A percentile compares a stretch with the other conserved stretches of the same genome.
phyloP scores from a whole-genome alignment of 2,797 vertebrate species.

The Hozukius guyotensis region DNA sequence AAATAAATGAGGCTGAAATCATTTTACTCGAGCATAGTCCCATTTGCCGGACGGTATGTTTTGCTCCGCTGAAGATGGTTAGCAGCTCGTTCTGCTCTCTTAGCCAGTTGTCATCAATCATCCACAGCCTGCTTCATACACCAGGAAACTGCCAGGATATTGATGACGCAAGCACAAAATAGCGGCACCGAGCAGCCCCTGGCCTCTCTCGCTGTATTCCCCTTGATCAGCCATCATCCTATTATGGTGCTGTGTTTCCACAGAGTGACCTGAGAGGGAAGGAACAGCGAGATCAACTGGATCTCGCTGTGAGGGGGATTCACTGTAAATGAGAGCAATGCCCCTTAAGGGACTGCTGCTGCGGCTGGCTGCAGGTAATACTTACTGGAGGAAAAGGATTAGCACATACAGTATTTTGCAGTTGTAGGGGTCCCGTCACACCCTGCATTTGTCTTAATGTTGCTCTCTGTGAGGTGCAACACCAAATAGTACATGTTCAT shows the following conservation, averaged over 20 bases:
- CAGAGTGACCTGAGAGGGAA: slow-evolving; percentile 31
- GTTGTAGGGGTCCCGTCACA: background rate
- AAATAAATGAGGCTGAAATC: slow-evolving; percentile 50
- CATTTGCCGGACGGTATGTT: slow-evolving; percentile 41
- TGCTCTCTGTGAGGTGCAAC: background rate
- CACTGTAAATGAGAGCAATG: slow-evolving; percentile 23
- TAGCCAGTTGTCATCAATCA: slow-evolving; percentile 67
- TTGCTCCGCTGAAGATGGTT: slow-evolving; percentile 46
- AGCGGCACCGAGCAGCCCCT: slow-evolving; percentile 23
- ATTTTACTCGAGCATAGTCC: slow-evolving; percentile 28
- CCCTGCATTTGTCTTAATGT: background rate
- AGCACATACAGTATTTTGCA: slow-evolving; percentile 21
- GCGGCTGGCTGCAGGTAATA: slow-evolving; percentile 29
- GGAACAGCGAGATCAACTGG: slow-evolving; percentile 36
- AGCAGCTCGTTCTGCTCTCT: slow-evolving; percentile 51
- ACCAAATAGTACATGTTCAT: slow-evolving; percentile 6
- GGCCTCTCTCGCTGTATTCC: slow-evolving; percentile 36
- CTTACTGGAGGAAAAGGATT: slow-evolving; percentile 18
- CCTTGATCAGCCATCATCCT: slow-evolving; percentile 57
- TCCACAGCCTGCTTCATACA: slow-evolving; percentile 43
- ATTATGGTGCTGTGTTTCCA: slow-evolving; percentile 44
- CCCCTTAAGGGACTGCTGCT: slow-evolving; percentile 23
- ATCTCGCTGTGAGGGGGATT: slow-evolving; percentile 41
- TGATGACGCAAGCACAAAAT: slow-evolving; percentile 68
- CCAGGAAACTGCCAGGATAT: slow-evolving; percentile 62